A percentile compares a stretch with the other conserved stretches of the same genome.
phyloP scores from a whole-genome alignment of 2,888 invertebrate genomes.

The Morpho helenor region DNA sequence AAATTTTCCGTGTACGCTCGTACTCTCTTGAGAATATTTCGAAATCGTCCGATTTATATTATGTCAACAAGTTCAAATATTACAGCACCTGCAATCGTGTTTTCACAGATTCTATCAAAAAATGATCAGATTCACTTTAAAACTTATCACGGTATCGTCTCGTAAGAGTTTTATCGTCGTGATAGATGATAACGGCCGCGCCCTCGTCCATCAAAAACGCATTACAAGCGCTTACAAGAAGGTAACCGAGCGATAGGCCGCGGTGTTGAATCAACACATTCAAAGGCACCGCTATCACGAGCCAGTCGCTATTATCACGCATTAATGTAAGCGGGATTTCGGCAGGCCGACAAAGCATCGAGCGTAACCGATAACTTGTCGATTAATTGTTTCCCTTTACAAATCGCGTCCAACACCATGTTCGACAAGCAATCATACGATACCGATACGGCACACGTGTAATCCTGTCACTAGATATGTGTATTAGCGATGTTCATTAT shows the following conservation, averaged over 20 bases:
- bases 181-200: constrained; percentile 53
- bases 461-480: constrained; percentile 37
- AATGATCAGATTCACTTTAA: constrained; percentile 29
- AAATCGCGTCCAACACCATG: constrained; percentile 48
- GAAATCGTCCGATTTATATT: constrained; percentile 10
- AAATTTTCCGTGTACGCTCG: constrained; percentile 23
- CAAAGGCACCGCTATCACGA: constrained; percentile 71
- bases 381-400: constrained; percentile 71
- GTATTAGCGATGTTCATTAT: constrained; percentile 31
- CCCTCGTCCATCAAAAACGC: constrained; percentile 69
- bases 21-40: constrained; percentile 33
- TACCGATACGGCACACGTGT: constrained; percentile 55
- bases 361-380: constrained; percentile 54
- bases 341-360: constrained; percentile 69
- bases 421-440: constrained; percentile 56
- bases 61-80: background rate
- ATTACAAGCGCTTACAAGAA: constrained; percentile 66
- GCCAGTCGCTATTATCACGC: constrained; percentile 55
- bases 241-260: constrained; percentile 51
- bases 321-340: constrained; percentile 71
- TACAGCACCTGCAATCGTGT: constrained; percentile 13
- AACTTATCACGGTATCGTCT: constrained; percentile 32
- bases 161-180: constrained; percentile 37
- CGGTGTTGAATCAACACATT: constrained; percentile 57
- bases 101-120: constrained; percentile 29